Evolutionary conservation across 2,888 invertebrate species (phyloP), one percentile per base, ranked within the genome.

Genomic region (Metacarcinus magister): DNA sequence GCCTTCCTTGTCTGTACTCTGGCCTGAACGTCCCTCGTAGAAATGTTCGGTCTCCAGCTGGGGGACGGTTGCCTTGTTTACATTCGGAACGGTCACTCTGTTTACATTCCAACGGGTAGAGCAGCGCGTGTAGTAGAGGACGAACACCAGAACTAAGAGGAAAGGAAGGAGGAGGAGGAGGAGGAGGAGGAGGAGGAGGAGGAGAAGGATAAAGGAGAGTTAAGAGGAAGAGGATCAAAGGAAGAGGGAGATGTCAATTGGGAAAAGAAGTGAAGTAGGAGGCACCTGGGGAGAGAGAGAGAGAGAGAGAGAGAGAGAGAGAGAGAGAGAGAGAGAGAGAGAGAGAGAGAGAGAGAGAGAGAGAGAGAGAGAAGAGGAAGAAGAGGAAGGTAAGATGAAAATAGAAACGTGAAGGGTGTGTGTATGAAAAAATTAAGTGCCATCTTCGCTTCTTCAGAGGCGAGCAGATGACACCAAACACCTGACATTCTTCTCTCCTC

Each of bases 161-260:
- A 67, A 67, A 67, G n/a, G n/a, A 67, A 67, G 5, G 67, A 67
- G 67, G 67, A n/a, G 16, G n/a, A 19, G n/a, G 19, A 67, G n/a
- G 67, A 67, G n/a, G n/a, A 67, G 67, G 67, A 67, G n/a, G n/a
- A 67, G 67, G n/a, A 67, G n/a, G 67, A 67, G 67, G 67, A 54
- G 16, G 54, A 54, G 54, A 5, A n/a, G 67, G 67, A 67, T 23
- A 67, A 67, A 67, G 5, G 67, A n/a, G n/a, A 5, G n/a, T 67
- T 2, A 67, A 67, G 67, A n/a, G 67, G n/a, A 54, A 16, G 54
- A 54, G 8, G 54, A 54, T 54, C 54, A 54, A 54, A 54, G 54
- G 54, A 2, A 54, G 8, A 16, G 54, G 16, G 16, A 54, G 5
- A 54, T 54, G 54, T 54, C 54, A 54, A 54, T 54, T 13, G 10